These are phyloP conservation scores for Anguilla obscura DNA, from an alignment of 2,797 vertebrate species.

Conservation along the genomic window DNA sequence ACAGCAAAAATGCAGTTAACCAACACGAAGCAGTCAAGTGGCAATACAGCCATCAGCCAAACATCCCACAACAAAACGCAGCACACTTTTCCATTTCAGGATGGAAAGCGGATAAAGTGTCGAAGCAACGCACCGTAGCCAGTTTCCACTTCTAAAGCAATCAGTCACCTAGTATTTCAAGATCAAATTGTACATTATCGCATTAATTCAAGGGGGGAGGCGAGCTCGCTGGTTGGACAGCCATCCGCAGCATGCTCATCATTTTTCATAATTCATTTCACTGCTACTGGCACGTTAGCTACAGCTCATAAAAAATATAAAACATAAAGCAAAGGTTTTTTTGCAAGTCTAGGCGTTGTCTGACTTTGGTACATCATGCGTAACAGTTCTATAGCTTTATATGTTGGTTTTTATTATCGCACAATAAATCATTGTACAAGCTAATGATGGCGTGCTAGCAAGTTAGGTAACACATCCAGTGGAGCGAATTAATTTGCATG, in stretches of 20 bases:
- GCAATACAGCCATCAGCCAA: background rate
- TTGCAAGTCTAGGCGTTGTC: background rate
- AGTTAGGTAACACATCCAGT: background rate
- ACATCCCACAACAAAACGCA: background rate
- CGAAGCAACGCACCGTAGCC: background rate
- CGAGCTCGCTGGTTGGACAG: background rate
- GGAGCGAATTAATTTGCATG: conserved; percentile 13
- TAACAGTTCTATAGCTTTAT: background rate
- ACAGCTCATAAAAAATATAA: background rate
- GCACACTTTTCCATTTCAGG: background rate
- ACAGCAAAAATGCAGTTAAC: background rate
- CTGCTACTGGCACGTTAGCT: background rate
- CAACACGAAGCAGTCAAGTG: background rate
- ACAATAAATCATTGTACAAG: background rate
- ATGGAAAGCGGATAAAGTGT: background rate
- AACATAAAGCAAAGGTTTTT: background rate
- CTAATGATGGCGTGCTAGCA: conserved; percentile 6
- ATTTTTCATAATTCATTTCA: background rate
- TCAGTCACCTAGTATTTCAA: background rate
- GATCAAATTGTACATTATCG: background rate
- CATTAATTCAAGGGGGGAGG: background rate
- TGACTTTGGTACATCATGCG: background rate
- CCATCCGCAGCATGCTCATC: background rate
- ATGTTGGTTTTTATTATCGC: background rate
- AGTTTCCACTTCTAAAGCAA: background rate